phyloP scores from a whole-genome alignment of 2,888 invertebrate species.

The Pseudoips prasinana region DNA sequence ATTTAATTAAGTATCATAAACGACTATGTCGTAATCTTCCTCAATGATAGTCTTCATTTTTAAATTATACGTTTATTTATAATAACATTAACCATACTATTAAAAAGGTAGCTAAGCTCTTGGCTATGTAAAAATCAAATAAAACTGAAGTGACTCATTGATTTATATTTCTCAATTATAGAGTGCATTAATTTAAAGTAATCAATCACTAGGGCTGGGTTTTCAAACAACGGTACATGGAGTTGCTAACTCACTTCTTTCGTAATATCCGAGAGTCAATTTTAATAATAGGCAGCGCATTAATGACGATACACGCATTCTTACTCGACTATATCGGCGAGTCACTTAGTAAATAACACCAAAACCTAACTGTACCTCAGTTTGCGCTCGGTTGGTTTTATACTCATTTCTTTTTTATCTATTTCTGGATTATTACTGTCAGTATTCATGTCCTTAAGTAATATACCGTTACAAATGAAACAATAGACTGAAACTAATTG shows the following conservation, averaged over 20 bases:
- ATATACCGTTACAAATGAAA: slow-evolving; percentile 31
- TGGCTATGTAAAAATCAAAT: too few species aligned
- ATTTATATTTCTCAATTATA: slow-evolving; percentile 19
- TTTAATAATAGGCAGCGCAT: slow-evolving; percentile 52
- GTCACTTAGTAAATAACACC: slow-evolving; percentile 50
- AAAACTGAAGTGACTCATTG: slow-evolving; percentile 8
- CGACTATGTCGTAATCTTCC: too few species aligned
- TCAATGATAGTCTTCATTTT: too few species aligned
- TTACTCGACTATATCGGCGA: slow-evolving; percentile 49
- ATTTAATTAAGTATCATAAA: too few species aligned
- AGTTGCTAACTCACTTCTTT: slow-evolving; percentile 16
- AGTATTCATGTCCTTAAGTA: slow-evolving; percentile 31
- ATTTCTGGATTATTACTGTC: slow-evolving; percentile 44
- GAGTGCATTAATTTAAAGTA: slow-evolving; percentile 13
- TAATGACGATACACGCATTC: slow-evolving; percentile 48
- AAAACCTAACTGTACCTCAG: slow-evolving; percentile 64
- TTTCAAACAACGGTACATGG: slow-evolving; percentile 28
- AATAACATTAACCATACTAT: too few species aligned
- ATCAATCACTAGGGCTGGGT: slow-evolving; percentile 32
- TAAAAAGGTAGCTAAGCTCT: too few species aligned
- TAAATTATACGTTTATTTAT: too few species aligned
- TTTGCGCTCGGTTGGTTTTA: slow-evolving; percentile 68
- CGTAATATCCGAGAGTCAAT: slow-evolving; percentile 45
- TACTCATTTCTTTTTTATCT: slow-evolving; percentile 43
- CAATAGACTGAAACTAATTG: slow-evolving; percentile 14